phyloP scores from a whole-genome alignment of 2,113 vertebrate species.

The Rhizomys pruinosus region DNA sequence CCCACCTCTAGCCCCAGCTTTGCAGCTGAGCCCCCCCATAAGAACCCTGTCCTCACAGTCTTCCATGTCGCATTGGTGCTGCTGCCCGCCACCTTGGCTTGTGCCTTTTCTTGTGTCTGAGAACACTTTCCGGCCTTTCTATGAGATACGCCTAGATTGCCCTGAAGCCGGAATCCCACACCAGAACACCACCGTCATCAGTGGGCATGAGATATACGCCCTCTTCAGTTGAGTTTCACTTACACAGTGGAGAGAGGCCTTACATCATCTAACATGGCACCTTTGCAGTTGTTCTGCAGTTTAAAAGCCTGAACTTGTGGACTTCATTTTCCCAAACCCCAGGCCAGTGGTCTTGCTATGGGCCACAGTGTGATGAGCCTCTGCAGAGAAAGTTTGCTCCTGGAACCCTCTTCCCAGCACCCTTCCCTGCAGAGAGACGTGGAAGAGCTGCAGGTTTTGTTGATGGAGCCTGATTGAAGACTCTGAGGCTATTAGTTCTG shows the following conservation, averaged over 20 bases:
- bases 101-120: background rate
- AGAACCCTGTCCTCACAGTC: background rate
- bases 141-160: background rate
- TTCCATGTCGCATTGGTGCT: background rate
- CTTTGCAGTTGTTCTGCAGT: background rate
- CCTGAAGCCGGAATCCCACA: background rate
- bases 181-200: background rate
- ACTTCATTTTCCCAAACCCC: background rate
- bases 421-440: background rate
- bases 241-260: background rate
- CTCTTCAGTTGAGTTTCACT: background rate
- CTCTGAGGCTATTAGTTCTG: background rate
- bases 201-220: background rate
- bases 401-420: background rate
- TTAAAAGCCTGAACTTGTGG: background rate
- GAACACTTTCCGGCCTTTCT: background rate
- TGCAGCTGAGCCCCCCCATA: background rate
- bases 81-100: background rate
- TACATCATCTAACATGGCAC: background rate
- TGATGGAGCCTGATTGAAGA: background rate
- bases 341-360: background rate
- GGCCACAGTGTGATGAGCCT: background rate
- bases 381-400: background rate
- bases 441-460: background rate
- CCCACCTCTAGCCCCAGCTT: background rate